Evolutionary conservation across 1,140 invertebrate species (phyloP), one percentile per base, ranked within the genome.

Genomic region (Neodiprion pinetum): DNA sequence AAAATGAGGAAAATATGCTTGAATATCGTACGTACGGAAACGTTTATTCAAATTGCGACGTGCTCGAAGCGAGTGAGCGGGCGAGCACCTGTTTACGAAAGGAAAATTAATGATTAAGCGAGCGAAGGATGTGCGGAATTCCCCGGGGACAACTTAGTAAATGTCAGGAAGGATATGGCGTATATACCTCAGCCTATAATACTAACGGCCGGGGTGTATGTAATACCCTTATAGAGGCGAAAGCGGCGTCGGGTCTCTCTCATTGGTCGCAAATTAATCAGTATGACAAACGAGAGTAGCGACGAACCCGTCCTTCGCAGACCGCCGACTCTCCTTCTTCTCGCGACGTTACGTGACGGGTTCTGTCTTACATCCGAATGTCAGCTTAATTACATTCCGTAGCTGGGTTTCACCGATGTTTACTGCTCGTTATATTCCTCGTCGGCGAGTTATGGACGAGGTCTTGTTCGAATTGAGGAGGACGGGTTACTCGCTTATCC

Each of bases 371-470:
- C 53, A 61, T 61, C 53, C 53, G 11, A 61, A 61, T 61, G 53
- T 61, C 53, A 61, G 53, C 53, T 61, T 61, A 61, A 61, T 61
- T 61, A 61, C 53, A 61, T 61, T 61, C 53, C 53, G 28, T 61
- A 61, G 28, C 28, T 40, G 53, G 9, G 53, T 12, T 61, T 61
- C 53, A 17, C 53, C 11, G n/a, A 61, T 61, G 53, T 61, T 61
- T 61, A 61, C 53, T 61, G 53, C 53, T 61, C 53, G 9, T 61
- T 61, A 61, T 61, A 61, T 61, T 61, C 53, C 53, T 61, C 11
- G 53, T 4, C 53, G n/a, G 5, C 28, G 53, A 61, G 53, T 61
- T 61, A 61, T 61, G 53, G 11, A 21, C 53, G 53, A 40, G 53
- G 53, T 17, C 7, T 61, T 61, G 5, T 3, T 17, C 53, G 53